phyloP scores from a whole-genome alignment of 1,140 invertebrate species.

The Anadara kagoshimensis region DNA sequence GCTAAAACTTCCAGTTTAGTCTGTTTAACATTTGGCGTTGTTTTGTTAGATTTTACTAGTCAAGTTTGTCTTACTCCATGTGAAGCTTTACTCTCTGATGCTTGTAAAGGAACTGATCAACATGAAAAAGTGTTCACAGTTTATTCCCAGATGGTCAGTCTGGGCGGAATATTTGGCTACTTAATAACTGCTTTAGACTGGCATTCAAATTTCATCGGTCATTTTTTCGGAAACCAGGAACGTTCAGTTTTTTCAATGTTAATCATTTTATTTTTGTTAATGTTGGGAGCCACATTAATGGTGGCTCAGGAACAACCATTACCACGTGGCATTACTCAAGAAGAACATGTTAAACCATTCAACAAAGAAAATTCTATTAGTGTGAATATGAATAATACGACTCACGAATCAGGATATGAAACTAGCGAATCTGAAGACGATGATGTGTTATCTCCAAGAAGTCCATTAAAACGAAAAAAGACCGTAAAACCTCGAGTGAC shows the following conservation, averaged over 20 bases:
- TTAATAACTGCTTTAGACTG: slow-evolving; percentile 76
- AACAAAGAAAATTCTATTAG: not conserved
- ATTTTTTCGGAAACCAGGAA: slow-evolving; percentile 69
- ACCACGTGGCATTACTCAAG: not conserved
- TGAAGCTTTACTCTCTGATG: slow-evolving; percentile 75
- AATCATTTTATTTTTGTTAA: slow-evolving; percentile 63
- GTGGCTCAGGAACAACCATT: slow-evolving; percentile 63
- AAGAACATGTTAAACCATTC: not conserved
- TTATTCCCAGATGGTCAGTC: slow-evolving; percentile 75
- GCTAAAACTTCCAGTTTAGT: slow-evolving; percentile 54
- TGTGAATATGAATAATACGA: slow-evolving; percentile 24
- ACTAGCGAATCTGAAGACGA: slow-evolving; percentile 44
- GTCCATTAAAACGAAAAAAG: slow-evolving; percentile 4
- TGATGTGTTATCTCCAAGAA: slow-evolving; percentile 16
- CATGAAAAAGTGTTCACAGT: slow-evolving; percentile 73
- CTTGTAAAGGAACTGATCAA: slow-evolving; percentile 65
- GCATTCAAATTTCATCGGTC: slow-evolving; percentile 65
- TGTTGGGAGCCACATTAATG: slow-evolving; percentile 60
- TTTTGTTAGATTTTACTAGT: slow-evolving; percentile 75
- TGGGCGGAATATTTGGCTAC: slow-evolving; percentile 76
- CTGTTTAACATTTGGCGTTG: slow-evolving; percentile 70
- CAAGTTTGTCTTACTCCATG: slow-evolving; percentile 76
- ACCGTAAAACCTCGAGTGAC: not conserved
- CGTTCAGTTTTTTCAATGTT: slow-evolving; percentile 67
- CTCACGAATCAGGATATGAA: slow-evolving; percentile 59